A percentile compares a stretch with the other conserved stretches of the same genome.
Conservation (phyloP, 2,888 invertebrate genomes). For the Chrysodeixis includens region DNA sequence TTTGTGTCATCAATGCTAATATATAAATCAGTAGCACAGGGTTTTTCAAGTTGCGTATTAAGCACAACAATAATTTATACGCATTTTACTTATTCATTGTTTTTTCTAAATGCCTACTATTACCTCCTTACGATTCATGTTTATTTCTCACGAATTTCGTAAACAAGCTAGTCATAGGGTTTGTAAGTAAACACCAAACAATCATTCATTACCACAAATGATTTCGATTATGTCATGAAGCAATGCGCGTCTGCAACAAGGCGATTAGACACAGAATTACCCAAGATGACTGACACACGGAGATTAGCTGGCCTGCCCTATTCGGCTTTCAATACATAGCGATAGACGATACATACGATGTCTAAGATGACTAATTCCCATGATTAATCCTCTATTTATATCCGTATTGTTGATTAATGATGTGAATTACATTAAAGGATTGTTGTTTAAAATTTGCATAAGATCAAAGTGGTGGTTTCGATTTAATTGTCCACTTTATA, state of each 20-base stretch:
- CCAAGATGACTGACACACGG: constrained; percentile 22
- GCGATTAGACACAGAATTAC: constrained; percentile 28
- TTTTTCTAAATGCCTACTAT: background rate
- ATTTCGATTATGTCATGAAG: constrained; percentile 27
- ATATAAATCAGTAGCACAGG: background rate
- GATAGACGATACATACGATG: too few species aligned
- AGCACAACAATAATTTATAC: background rate
- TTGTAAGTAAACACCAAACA: background rate
- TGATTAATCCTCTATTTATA: constrained; percentile 16
- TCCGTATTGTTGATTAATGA: constrained; percentile 13
- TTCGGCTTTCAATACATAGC: constrained; percentile 19
- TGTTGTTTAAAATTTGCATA: background rate
- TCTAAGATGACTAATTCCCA: constrained; percentile 19
- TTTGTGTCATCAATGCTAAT: background rate
- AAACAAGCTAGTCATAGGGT: background rate
- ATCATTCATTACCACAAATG: constrained; percentile 27
- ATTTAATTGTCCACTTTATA: too few species aligned
- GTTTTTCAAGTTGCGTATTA: background rate
- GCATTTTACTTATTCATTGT: background rate
- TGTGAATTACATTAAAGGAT: background rate
- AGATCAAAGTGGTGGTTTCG: background rate
- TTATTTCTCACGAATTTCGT: background rate
- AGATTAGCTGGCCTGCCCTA: constrained; percentile 23
- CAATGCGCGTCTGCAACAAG: constrained; percentile 24
- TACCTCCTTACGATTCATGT: background rate